Conservation (phyloP, 1,140 invertebrate genomes). For the Drosophila truncata region DNA sequence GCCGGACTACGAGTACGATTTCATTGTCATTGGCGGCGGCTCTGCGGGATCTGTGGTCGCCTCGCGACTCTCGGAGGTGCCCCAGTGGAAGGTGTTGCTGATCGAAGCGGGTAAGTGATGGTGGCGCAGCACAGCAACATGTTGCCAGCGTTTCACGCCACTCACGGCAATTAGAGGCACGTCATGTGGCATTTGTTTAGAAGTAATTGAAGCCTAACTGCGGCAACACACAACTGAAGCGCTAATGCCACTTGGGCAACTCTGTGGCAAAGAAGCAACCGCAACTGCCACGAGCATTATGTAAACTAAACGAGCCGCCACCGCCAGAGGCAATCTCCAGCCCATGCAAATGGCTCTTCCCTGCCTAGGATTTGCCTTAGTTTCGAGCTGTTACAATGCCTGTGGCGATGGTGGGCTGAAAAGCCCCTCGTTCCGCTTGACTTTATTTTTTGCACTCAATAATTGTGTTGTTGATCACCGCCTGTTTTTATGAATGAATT, state of each 20-base stretch:
- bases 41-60: slow-evolving; percentile 94
- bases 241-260: slow-evolving; percentile 74
- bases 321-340: slow-evolving; percentile 39
- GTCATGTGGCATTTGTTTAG: slow-evolving; percentile 81
- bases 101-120: slow-evolving; percentile 91
- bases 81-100: slow-evolving; percentile 91
- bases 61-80: slow-evolving; percentile 91
- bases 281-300: slow-evolving; percentile 74
- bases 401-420: background rate
- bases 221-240: slow-evolving; percentile 56
- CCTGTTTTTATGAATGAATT: slow-evolving; percentile 75
- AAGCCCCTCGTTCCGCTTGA: slow-evolving; percentile 39
- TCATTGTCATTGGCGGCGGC: slow-evolving; percentile 95
- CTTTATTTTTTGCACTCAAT: slow-evolving; percentile 55
- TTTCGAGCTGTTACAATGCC: slow-evolving; percentile 22
- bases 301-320: slow-evolving; percentile 70
- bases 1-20: slow-evolving; percentile 91
- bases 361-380: slow-evolving; percentile 12
- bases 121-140: slow-evolving; percentile 63
- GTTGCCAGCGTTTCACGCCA: slow-evolving; percentile 39
- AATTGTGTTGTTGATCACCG: slow-evolving; percentile 49
- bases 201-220: slow-evolving; percentile 81
- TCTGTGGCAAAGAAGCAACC: slow-evolving; percentile 68
- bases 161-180: slow-evolving; percentile 73
- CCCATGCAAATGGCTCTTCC: slow-evolving; percentile 65